Conservation (phyloP, 2,113 vertebrate genomes). For the Spilogale gracilis region DNA sequence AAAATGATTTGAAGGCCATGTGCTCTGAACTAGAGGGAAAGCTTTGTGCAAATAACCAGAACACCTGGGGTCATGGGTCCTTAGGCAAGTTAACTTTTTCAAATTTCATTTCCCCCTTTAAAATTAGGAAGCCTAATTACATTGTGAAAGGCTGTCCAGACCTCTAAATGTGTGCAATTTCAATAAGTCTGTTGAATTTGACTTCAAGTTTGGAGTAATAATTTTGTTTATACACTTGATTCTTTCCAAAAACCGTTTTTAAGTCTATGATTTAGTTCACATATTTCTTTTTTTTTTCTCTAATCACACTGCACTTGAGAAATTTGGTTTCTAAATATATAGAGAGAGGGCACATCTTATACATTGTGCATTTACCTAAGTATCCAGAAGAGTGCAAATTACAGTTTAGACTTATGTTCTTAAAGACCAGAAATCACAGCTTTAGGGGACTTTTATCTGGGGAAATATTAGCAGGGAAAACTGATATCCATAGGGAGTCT, state of each 20-base stretch:
- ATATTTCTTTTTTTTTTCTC: background rate
- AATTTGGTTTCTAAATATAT: background rate
- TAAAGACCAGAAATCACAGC: background rate
- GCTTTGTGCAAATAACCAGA: background rate
- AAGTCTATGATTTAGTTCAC: background rate
- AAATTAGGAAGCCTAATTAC: constrained; percentile 25
- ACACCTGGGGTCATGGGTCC: background rate
- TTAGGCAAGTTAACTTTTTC: constrained; percentile 11
- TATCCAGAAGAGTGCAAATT: background rate
- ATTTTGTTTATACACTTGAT: background rate
- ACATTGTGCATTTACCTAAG: background rate
- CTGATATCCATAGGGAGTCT: background rate
- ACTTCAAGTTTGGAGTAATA: background rate
- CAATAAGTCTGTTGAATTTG: background rate
- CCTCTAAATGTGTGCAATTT: background rate
- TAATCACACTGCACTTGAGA: background rate
- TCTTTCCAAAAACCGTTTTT: background rate
- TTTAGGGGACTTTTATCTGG: background rate
- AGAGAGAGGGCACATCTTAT: background rate
- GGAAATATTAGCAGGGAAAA: background rate
- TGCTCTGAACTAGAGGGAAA: background rate
- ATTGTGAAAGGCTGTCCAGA: background rate
- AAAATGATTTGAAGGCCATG: background rate
- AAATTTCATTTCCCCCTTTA: constrained; percentile 4
- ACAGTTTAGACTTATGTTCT: background rate